Evolutionary conservation across 2,113 vertebrate genomes (phyloP), one percentile per base, ranked within the genome.

Genomic region (Leptocoma aspasia): DNA sequence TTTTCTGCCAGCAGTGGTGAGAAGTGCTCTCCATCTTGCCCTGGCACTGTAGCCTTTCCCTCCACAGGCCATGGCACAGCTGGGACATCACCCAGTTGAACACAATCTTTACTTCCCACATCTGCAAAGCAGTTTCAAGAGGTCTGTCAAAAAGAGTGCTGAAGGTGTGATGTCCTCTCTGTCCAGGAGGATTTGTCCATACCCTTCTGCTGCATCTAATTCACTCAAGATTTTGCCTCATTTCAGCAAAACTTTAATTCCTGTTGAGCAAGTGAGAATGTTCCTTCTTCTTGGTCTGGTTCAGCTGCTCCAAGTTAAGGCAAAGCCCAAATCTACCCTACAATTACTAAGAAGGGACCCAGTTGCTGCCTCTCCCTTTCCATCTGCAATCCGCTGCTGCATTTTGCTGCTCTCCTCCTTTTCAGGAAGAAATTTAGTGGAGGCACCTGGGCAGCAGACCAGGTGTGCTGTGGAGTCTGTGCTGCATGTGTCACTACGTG

Each of bases 261-360:
- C 12, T 84, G 2, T 57, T n/a, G 20, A 49, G 8, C 15, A 88
- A 75, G 30, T 21, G 26, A 21, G 93, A 65, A 42, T 17, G 30
- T 76, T 95, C 16, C 26, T 26, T 57, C 42, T 59, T 79, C 53
- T 81, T 49, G 28, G 11, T 30, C 44, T 49, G 30, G 26, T 92
- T 87, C 75, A 87, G n/a, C 37, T 56, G 33, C 30, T 69, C 21
- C 45, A 42, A 9, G 37, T 45, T 44, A 49, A 68, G 33, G 13
- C 21, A 61, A 64, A 39, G 6, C 24, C 52, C 11, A 22, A 73
- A 93, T 83, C 20, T 69, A 22, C 30, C 42, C 54, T 69, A 11
- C 27, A 41, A 0, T 54, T 47, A n/a, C 59, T 49, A 37, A 47
- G 39, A 47, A 49, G 9, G 12, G 39, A 41, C 28, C 13, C 0